Base-by-base conservation (phyloP, 1,140 invertebrate genomes). In the Drosophila prosaltans region DNA sequence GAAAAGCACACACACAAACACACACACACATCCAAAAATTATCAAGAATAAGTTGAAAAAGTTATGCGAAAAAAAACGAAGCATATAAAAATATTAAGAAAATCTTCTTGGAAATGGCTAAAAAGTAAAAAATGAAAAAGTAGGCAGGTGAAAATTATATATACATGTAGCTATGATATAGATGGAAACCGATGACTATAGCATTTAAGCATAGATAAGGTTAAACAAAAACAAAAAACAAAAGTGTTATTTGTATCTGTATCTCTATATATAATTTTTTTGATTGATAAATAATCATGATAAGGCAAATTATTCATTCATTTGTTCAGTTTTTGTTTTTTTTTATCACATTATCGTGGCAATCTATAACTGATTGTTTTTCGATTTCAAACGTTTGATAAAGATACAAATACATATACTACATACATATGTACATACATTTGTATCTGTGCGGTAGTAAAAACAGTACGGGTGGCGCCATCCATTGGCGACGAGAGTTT, bases 11-110 rank as follows among this genome's bases (percentile, higher is more conserved):
- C 39, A 64, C 68, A 80, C 57, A 61, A 36, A 69, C 45, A 40
- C 41, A 69, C 21, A 28, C 6, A 8, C 45, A 30, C 9, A 26
- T 3, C 21, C 21, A 26, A 75, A 80, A 80, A 80, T 80, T 80
- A 80, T 71, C 66, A 75, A 80, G 77, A 80, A 80, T 67, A 61
- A 75, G 77, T 75, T 80, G 77, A 64, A 51, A 51, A 51, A 51
- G 71, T 78, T 78, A 58, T 69, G 55, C 26, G 16, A 60, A 41
- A 57, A n/a, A 45, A 45, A 43, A 24, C 30, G 24, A 9, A 32
- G 16, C 39, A 16, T 11, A 28, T 11, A 48, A 48, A 48, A 51
- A 26, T 51, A 24, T 36, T 36, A 51, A 51, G 21, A 51, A 51
- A 26, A 51, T 51, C 21, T 51, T 51, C 45, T 26, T 51, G 45